Conservation (phyloP, 2,797 vertebrate genomes). For the Diglossa cyanea region DNA sequence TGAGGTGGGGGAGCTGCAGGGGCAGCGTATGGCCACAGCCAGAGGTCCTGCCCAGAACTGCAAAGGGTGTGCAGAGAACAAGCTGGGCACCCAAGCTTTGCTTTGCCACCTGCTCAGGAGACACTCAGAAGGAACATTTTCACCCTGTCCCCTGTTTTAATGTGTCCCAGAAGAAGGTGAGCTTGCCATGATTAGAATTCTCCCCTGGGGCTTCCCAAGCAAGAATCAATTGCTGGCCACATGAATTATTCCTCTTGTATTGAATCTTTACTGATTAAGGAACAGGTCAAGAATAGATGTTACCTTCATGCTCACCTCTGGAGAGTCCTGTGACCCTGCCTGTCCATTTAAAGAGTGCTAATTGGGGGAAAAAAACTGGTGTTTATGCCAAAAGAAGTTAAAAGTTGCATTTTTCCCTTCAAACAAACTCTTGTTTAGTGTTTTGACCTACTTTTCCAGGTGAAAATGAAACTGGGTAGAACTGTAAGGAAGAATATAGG, state of each 20-base stretch:
- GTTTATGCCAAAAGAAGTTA: background rate
- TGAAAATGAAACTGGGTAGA: background rate
- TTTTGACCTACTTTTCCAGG: conserved; percentile 39
- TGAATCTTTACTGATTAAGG: conserved; percentile 25
- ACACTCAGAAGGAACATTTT: background rate
- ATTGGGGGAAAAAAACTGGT: background rate
- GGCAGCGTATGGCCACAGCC: background rate
- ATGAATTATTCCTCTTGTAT: conserved; percentile 24
- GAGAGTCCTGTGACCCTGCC: background rate
- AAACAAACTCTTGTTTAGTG: background rate
- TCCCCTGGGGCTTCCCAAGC: background rate
- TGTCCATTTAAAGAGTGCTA: background rate
- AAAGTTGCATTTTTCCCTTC: background rate
- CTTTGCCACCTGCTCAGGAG: background rate
- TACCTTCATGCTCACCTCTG: background rate
- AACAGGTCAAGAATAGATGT: background rate
- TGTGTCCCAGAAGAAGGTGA: background rate
- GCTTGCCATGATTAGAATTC: background rate
- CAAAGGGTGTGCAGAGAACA: background rate
- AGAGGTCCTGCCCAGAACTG: background rate
- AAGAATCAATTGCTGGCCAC: conserved; percentile 14
- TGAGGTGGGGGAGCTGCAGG: background rate
- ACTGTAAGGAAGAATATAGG: background rate
- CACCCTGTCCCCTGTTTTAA: rapidly evolving
- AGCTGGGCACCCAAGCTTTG: background rate